Conservation (phyloP, 35 echinoderm and acorn worm species). For the Anneissia japonica region DNA sequence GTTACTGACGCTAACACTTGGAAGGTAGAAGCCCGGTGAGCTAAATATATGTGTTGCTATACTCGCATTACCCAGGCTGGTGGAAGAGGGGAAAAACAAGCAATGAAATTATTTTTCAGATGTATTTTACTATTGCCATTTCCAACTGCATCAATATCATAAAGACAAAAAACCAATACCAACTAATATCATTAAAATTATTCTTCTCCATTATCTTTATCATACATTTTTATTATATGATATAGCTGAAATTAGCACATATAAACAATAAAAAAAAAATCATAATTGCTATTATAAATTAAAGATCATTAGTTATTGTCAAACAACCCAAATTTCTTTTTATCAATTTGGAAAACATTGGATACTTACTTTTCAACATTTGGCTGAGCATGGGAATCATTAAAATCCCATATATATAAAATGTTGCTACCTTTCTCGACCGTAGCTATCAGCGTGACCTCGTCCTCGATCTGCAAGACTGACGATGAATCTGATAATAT, state of each 20-base stretch:
- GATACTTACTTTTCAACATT: constrained; percentile 19
- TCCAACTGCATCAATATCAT: too few species aligned
- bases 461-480: constrained; percentile 26
- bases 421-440: constrained; percentile 58
- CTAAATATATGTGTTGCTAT: constrained; percentile 52
- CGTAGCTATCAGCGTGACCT: constrained; percentile 39
- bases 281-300: neutral
- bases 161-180: too few species aligned
- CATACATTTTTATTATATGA: neutral
- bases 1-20: constrained; percentile 52
- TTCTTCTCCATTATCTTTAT: too few species aligned
- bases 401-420: constrained; percentile 70
- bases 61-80: constrained; percentile 45
- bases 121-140: too few species aligned
- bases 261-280: neutral
- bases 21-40: constrained; percentile 34
- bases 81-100: neutral
- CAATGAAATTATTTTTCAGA: too few species aligned
- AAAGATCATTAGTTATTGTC: neutral
- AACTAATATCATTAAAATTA: too few species aligned
- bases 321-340: neutral
- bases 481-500: constrained; percentile 30
- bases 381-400: constrained; percentile 13
- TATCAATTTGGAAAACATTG: neutral
- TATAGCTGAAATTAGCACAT: neutral